A percentile compares a stretch with the other conserved stretches of the same genome.
These are phyloP conservation scores for Monarcha castaneiventris DNA, from an alignment of 2,113 vertebrate species.

Conservation along the genomic window DNA sequence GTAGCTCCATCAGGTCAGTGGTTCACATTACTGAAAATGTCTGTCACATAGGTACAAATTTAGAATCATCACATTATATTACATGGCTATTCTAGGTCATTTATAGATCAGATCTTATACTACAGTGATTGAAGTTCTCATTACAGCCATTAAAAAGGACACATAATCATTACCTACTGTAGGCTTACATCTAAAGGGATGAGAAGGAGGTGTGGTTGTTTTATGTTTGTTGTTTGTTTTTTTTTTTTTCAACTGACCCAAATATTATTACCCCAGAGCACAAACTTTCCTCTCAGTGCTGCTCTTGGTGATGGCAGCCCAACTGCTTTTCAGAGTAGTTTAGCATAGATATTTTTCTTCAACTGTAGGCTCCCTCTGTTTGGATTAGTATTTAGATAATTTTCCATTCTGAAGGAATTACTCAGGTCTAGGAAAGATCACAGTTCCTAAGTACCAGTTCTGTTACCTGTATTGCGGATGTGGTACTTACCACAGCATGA, in stretches of 20 bases:
- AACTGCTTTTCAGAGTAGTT: conserved; percentile 39
- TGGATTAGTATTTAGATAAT: conserved; percentile 22
- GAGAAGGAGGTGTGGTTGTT: conserved; percentile 52
- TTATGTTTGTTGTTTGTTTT: not conserved
- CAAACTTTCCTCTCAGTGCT: conserved; percentile 56
- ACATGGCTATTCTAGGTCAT: conserved; percentile 98
- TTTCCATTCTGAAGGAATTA: conserved; percentile 48
- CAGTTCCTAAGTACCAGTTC: conserved; percentile 70
- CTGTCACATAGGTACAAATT: conserved; percentile 89
- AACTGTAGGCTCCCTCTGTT: not conserved
- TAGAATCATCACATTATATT: conserved; percentile 89
- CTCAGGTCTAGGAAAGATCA: conserved; percentile 40
- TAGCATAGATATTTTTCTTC: conserved; percentile 21
- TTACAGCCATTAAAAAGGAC: conserved; percentile 92
- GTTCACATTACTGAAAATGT: conserved; percentile 89
- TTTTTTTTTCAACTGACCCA: conserved; percentile 69
- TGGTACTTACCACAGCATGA: conserved; percentile 77
- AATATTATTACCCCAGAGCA: conserved; percentile 56
- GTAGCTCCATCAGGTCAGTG: conserved; percentile 86
- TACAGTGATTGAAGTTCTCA: conserved; percentile 91
- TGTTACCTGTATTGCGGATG: conserved; percentile 64
- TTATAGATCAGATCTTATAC: conserved; percentile 90
- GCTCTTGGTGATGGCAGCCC: conserved; percentile 48
- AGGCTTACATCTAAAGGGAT: conserved; percentile 80
- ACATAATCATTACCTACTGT: conserved; percentile 91